Evolutionary conservation across 1,140 invertebrate genomes (phyloP).

Genomic region (Agrypnia vestita): DNA sequence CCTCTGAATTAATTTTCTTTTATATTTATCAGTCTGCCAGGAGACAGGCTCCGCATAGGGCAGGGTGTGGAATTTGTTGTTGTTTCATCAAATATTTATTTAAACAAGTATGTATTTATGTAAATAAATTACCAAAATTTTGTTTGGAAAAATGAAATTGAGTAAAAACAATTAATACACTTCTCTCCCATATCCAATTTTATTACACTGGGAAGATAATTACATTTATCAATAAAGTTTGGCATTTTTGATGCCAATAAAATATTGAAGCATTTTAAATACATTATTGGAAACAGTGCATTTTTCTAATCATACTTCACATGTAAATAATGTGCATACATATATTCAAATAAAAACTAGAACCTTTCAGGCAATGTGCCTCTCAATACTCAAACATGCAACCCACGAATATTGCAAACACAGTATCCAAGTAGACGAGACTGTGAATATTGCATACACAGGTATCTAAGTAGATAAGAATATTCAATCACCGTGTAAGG

Average conservation of each 20-base stretch:
- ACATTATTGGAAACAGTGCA: slow-evolving; percentile 53
- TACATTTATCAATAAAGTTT: slow-evolving; percentile 37
- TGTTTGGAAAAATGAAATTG: not conserved
- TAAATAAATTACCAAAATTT: too few relatives aligned
- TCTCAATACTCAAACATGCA: not conserved
- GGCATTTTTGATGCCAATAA: slow-evolving; percentile 30
- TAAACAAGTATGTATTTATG: too few relatives aligned
- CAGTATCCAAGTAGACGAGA: not conserved
- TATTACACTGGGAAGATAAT: slow-evolving; percentile 51
- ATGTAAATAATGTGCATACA: slow-evolving; percentile 21
- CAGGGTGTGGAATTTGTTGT: too few relatives aligned
- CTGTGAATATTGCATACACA: slow-evolving; percentile 13
- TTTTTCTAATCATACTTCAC: slow-evolving; percentile 41
- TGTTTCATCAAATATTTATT: too few relatives aligned
- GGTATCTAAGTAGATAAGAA: slow-evolving; percentile 10
- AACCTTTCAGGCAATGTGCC: slow-evolving; percentile 25
- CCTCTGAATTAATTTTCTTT: too few relatives aligned
- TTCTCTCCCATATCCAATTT: slow-evolving; percentile 52
- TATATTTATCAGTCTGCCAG: too few relatives aligned
- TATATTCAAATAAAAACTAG: slow-evolving; percentile 36
- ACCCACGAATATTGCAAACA: too few relatives aligned
- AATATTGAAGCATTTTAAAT: slow-evolving; percentile 46
- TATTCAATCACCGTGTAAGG: slow-evolving; percentile 50
- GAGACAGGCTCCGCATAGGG: too few relatives aligned
- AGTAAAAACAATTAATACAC: slow-evolving; percentile 34